Conservation (phyloP, 1,140 invertebrate genomes). For the Hirudo medicinalis region DNA sequence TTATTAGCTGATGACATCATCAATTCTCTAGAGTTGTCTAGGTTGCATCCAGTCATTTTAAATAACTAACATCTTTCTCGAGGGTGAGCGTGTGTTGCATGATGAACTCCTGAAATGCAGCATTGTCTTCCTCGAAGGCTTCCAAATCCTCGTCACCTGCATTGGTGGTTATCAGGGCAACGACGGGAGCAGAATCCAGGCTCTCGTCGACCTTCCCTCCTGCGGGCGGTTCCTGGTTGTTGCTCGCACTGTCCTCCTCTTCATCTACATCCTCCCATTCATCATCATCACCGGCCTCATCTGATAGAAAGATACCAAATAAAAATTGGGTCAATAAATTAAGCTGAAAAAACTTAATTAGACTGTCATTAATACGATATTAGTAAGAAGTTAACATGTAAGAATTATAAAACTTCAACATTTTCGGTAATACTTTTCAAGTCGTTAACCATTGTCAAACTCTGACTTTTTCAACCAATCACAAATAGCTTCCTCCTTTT, state of each 20-base stretch:
- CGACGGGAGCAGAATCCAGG: no score
- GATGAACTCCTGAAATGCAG: no score
- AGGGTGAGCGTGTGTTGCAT: no score
- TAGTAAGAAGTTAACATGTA: neutral
- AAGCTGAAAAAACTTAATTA: neutral
- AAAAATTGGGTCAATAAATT: neutral
- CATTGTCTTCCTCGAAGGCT: no score
- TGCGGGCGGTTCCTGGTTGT: neutral
- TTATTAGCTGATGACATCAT: no score
- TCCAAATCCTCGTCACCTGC: no score
- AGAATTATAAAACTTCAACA: neutral
- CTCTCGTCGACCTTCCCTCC: no score
- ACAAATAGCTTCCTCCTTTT: conserved; percentile 2
- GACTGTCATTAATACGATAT: neutral
- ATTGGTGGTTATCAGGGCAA: no score
- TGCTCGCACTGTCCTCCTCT: neutral
- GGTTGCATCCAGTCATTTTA: no score
- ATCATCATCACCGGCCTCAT: neutral
- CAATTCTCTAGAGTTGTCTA: no score
- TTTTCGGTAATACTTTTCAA: neutral
- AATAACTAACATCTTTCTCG: no score
- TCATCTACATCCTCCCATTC: conserved; percentile 10
- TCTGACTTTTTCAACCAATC: conserved; percentile 8
- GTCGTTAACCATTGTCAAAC: no score
- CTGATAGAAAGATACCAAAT: neutral